Percentiles rank a stretch among this genome's conserved stretches.
Evolutionary conservation across 2,797 vertebrate genomes (phyloP).

Genomic region (Bradypus variegatus): DNA sequence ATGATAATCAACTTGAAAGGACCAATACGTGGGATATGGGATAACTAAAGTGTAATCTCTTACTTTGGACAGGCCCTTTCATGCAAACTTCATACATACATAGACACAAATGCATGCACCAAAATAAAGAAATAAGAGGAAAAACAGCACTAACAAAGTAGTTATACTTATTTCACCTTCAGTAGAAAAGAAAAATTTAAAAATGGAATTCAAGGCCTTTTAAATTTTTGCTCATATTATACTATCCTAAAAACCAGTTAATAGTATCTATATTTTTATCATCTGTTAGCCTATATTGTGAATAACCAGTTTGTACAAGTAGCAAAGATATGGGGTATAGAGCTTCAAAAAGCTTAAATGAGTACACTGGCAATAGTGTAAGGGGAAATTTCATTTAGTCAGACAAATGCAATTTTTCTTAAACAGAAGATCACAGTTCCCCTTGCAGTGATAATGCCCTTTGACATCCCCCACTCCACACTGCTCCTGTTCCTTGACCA

Average conservation of each 20-base stretch:
- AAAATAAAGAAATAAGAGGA: not conserved
- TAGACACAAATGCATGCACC: rapidly evolving
- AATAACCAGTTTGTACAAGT: not conserved
- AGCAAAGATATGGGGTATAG: not conserved
- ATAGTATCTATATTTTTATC: not conserved
- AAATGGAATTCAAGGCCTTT: not conserved
- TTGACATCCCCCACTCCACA: not conserved
- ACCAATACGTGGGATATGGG: not conserved
- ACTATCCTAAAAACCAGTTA: not conserved
- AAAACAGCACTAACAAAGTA: not conserved
- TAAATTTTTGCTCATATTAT: not conserved
- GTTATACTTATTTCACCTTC: not conserved
- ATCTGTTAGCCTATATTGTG: not conserved
- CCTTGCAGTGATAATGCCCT: too few species aligned
- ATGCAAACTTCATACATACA: not conserved
- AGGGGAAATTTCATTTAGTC: not conserved
- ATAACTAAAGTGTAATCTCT: not conserved
- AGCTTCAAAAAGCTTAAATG: not conserved
- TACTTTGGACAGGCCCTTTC: not conserved
- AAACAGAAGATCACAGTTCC: not conserved
- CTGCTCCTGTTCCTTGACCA: not conserved
- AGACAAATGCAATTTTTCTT: not conserved
- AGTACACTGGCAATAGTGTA: rapidly evolving
- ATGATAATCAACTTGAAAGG: not conserved
- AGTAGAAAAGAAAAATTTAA: not conserved